phyloP scores from a whole-genome alignment of 2,113 vertebrate species.

The Muntiacus reevesi region DNA sequence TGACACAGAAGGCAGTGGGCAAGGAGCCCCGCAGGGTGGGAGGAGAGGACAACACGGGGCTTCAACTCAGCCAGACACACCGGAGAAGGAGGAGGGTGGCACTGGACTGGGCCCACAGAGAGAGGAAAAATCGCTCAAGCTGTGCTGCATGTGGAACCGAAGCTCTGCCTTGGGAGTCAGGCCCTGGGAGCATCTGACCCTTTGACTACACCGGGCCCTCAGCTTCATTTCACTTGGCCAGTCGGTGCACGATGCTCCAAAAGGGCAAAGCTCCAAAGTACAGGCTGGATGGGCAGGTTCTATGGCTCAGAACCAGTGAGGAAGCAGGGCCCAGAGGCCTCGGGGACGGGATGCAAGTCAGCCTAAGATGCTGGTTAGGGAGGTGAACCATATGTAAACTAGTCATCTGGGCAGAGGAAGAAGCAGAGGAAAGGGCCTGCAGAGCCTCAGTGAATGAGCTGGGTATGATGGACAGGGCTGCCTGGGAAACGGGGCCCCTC shows the following conservation, averaged over 20 bases:
- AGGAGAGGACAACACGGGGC: not conserved
- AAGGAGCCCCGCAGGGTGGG: not conserved
- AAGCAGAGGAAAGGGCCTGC: not conserved
- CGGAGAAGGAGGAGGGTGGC: not conserved
- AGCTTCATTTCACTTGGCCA: too few relatives aligned
- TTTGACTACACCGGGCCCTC: fast-evolving
- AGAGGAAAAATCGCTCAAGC: not conserved
- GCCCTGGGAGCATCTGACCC: not conserved
- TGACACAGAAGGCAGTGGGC: not conserved
- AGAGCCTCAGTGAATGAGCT: not conserved
- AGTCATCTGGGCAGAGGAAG: not conserved
- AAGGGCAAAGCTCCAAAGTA: not conserved
- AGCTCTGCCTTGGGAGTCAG: not conserved
- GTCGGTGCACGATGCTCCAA: not conserved
- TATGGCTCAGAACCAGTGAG: not conserved
- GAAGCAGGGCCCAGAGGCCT: not conserved
- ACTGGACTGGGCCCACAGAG: not conserved
- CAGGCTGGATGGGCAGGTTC: not conserved
- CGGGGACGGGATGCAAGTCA: not conserved
- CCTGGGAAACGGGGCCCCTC: fast-evolving
- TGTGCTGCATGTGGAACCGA: not conserved
- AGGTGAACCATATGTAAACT: fast-evolving
- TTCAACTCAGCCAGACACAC: not conserved
- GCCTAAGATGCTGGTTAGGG: not conserved
- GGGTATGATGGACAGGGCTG: fast-evolving